A percentile compares a stretch with the other conserved stretches of the same genome.
These are phyloP conservation scores for Liasis olivaceus DNA, from an alignment of 2,797 vertebrate genomes.

Conservation along the genomic window DNA sequence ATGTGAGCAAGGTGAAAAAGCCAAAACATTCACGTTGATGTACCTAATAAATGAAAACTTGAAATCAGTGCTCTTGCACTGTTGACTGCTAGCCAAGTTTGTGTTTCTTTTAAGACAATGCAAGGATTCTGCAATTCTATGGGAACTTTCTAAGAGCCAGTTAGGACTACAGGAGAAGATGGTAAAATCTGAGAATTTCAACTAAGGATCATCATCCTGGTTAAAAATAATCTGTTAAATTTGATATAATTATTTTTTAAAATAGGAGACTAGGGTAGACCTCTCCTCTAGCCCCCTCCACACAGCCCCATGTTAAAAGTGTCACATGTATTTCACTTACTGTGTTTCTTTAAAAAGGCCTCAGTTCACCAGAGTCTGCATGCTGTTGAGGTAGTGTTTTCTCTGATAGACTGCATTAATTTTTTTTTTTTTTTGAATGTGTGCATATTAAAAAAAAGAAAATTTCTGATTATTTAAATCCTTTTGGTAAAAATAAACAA, in stretches of 20 bases:
- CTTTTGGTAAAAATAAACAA: not conserved
- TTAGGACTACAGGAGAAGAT: not conserved
- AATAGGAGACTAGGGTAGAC: not conserved
- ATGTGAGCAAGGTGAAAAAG: not conserved
- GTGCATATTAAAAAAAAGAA: not conserved
- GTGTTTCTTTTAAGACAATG: not conserved
- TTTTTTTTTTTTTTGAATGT: not conserved
- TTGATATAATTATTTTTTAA: not conserved
- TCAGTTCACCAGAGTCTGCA: slow-evolving; percentile 70
- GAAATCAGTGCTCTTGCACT: not conserved
- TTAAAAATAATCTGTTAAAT: not conserved
- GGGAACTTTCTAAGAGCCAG: not conserved
- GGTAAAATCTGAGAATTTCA: not conserved
- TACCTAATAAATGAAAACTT: not conserved
- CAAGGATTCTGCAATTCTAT: not conserved
- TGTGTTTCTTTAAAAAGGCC: slow-evolving; percentile 20
- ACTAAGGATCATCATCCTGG: not conserved
- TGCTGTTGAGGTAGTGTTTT: slow-evolving; percentile 35
- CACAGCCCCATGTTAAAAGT: not conserved
- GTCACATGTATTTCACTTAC: not conserved
- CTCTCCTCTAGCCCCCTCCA: not conserved
- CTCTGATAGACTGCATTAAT: slow-evolving; percentile 26
- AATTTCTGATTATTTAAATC: not conserved
- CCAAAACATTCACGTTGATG: not conserved
- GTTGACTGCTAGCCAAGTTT: not conserved